Evolutionary conservation across 2,888 invertebrate genomes (phyloP).

Genomic region (Graphium colonna): DNA sequence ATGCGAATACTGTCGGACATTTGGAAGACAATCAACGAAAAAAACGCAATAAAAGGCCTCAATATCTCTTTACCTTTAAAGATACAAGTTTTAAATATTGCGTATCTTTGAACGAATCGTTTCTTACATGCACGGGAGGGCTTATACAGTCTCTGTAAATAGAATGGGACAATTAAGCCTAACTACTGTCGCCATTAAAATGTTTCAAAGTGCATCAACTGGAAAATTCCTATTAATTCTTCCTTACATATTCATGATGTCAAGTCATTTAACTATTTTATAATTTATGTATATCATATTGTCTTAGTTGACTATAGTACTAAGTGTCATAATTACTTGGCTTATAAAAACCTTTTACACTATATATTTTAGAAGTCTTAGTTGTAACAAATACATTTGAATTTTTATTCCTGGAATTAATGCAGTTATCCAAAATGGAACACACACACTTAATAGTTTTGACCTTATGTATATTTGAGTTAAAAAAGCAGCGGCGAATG

Average conservation of each 20-base stretch:
- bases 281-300: not conserved
- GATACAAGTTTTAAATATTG: constrained; percentile 5
- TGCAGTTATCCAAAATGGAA: not conserved
- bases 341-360: not conserved
- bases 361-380: not conserved
- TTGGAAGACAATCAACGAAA: constrained; percentile 45
- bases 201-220: constrained; percentile 3
- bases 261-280: not conserved
- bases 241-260: not conserved
- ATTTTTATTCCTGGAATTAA: not conserved
- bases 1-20: constrained; percentile 56
- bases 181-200: constrained; percentile 26
- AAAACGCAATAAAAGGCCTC: constrained; percentile 29
- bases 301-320: not conserved
- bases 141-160: constrained; percentile 41
- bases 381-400: not conserved
- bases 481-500: not conserved
- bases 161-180: constrained; percentile 24
- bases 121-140: constrained; percentile 34
- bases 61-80: constrained; percentile 13
- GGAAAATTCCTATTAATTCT: not conserved
- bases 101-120: not conserved
- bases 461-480: not conserved
- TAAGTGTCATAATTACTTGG: not conserved
- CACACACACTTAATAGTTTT: not conserved